phyloP scores from a whole-genome alignment of 2,888 invertebrate species.

The Azorinus chamasolen region DNA sequence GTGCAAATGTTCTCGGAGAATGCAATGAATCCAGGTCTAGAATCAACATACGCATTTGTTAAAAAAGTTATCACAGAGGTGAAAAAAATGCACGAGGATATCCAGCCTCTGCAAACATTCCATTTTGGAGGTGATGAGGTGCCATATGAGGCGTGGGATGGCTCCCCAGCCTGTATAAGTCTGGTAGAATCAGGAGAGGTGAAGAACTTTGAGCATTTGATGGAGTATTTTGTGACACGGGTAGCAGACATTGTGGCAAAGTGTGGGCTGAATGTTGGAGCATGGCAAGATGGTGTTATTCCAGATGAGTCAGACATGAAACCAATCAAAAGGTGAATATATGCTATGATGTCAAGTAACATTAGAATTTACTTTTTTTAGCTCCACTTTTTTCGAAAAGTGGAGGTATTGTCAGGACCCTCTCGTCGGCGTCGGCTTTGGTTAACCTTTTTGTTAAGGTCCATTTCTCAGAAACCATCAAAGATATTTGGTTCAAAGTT shows the following conservation, averaged over 20 bases:
- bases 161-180: slow-evolving; percentile 76
- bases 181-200: slow-evolving; percentile 67
- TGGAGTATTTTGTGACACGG: slow-evolving; percentile 77
- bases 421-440: no score
- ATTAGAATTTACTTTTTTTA: no score
- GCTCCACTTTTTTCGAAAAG: no score
- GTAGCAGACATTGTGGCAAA: slow-evolving; percentile 69
- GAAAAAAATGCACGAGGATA: slow-evolving; percentile 74
- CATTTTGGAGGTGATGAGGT: slow-evolving; percentile 85
- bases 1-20: slow-evolving; percentile 84
- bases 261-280: slow-evolving; percentile 69
- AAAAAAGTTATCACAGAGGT: slow-evolving; percentile 78
- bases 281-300: slow-evolving; percentile 77
- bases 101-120: slow-evolving; percentile 74
- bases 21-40: slow-evolving; percentile 83
- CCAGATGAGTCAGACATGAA: slow-evolving; percentile 58
- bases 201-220: slow-evolving; percentile 63
- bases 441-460: no score
- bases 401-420: no score
- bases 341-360: no score
- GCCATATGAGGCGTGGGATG: slow-evolving; percentile 79
- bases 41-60: slow-evolving; percentile 81
- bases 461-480: no score
- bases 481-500: no score
- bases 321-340: slow-evolving; percentile 59